phyloP scores from a whole-genome alignment of 2,888 invertebrate genomes.

The Terebella lapidaria region DNA sequence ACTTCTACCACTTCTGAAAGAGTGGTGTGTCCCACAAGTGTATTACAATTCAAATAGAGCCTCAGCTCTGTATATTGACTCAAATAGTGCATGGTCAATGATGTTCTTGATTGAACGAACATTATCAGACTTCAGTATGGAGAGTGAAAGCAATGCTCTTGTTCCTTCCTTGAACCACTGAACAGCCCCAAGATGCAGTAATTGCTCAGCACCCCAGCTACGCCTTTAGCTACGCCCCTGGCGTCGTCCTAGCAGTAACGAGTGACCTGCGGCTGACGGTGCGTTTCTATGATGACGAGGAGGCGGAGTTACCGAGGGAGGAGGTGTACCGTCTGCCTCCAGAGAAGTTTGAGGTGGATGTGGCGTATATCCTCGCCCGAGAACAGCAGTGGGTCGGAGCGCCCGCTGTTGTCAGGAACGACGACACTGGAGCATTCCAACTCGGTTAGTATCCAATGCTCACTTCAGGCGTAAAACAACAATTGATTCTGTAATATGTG shows the following conservation, averaged over 20 bases:
- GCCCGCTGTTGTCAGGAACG: conserved; percentile 37
- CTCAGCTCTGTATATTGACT: too few relatives aligned
- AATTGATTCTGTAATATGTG: not conserved
- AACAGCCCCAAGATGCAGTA: conserved; percentile 33
- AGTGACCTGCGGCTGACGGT: conserved; percentile 26
- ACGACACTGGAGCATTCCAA: conserved; percentile 33
- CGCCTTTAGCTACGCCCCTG: conserved; percentile 43
- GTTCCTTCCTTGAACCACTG: too few relatives aligned
- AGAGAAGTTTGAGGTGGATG: conserved; percentile 37
- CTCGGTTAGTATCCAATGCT: conserved; percentile 27
- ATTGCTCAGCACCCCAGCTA: conserved; percentile 39
- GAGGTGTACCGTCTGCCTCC: conserved; percentile 32
- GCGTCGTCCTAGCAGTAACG: conserved; percentile 28
- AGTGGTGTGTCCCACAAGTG: too few relatives aligned
- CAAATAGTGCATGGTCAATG: too few relatives aligned
- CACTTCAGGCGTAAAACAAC: not conserved
- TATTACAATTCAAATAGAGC: too few relatives aligned
- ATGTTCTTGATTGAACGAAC: too few relatives aligned
- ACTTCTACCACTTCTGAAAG: too few relatives aligned
- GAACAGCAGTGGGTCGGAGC: conserved; percentile 39
- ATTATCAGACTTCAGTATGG: too few relatives aligned
- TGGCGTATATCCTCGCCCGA: conserved; percentile 34
- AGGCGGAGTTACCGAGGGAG: conserved; percentile 27
- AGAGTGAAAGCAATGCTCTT: too few relatives aligned
- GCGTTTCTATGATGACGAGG: conserved; percentile 37